Evolutionary conservation across 2,113 vertebrate species (phyloP).

Genomic region (Parus major): DNA sequence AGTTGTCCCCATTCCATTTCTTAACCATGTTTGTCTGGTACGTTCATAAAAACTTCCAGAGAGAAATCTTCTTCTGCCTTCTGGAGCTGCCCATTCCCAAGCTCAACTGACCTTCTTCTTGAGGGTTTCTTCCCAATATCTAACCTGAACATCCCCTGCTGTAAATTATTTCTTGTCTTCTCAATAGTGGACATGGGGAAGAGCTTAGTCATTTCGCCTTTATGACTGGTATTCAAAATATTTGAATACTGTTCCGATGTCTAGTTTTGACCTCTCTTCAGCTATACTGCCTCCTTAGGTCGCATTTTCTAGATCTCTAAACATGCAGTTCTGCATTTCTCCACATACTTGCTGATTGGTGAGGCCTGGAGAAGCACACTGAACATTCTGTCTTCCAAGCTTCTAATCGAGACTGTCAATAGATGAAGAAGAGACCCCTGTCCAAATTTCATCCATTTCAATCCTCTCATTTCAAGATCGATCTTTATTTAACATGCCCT

Average conservation of each 20-base stretch:
- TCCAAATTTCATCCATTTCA: background rate
- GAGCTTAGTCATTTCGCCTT: background rate
- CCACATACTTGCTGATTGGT: background rate
- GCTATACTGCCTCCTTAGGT: background rate
- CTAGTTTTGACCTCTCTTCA: background rate
- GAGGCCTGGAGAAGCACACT: background rate
- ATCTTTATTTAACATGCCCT: background rate
- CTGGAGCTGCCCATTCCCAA: background rate
- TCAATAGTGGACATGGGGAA: background rate
- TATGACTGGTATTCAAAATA: background rate
- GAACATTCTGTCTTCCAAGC: background rate
- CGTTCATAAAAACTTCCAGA: background rate
- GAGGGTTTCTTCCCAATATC: background rate
- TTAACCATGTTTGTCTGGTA: background rate
- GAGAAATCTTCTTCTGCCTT: background rate
- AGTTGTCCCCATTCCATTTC: background rate
- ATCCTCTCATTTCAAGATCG: rapidly evolving
- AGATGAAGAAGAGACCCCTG: background rate
- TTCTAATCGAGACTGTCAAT: background rate
- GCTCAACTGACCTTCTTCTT: background rate
- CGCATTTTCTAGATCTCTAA: background rate
- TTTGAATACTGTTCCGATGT: background rate
- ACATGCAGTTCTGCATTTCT: background rate
- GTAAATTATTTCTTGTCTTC: background rate
- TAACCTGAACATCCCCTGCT: background rate